A percentile compares a stretch with the other conserved stretches of the same genome.
These are phyloP conservation scores for Natator depressus DNA, from an alignment of 2,113 vertebrate genomes.

Conservation along the genomic window DNA sequence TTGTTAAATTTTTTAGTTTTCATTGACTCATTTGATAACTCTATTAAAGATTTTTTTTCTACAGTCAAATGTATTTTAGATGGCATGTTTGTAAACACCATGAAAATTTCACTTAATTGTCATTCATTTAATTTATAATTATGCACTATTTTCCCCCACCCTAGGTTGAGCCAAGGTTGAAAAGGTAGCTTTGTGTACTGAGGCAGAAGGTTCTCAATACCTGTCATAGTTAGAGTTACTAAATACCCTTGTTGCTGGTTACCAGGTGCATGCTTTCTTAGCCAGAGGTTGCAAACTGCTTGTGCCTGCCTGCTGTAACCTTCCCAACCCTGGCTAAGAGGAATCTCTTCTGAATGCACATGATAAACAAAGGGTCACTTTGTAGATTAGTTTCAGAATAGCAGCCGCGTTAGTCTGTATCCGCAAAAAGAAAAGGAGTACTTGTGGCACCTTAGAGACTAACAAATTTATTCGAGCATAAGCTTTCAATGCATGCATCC, in stretches of 20 bases:
- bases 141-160: not conserved
- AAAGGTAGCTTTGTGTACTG: not conserved
- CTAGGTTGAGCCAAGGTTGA: not conserved
- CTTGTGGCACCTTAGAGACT: too few relatives aligned
- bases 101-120: not conserved
- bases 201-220: not conserved
- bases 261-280: not conserved
- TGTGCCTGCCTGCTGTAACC: not conserved
- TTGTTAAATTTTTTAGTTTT: not conserved
- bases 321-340: not conserved
- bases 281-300: too few relatives aligned
- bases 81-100: not conserved
- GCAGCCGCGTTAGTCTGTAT: too few relatives aligned
- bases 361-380: not conserved
- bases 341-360: not conserved
- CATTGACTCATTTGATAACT: not conserved
- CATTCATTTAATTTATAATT: too few relatives aligned
- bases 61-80: not conserved
- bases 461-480: too few relatives aligned
- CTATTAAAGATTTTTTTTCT: not conserved
- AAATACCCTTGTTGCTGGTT: not conserved
- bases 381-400: not conserved
- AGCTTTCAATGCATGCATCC: too few relatives aligned
- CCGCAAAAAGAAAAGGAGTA: too few relatives aligned
- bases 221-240: not conserved